phyloP scores from a whole-genome alignment of 2,888 invertebrate species.

The Heliconius aoede region DNA sequence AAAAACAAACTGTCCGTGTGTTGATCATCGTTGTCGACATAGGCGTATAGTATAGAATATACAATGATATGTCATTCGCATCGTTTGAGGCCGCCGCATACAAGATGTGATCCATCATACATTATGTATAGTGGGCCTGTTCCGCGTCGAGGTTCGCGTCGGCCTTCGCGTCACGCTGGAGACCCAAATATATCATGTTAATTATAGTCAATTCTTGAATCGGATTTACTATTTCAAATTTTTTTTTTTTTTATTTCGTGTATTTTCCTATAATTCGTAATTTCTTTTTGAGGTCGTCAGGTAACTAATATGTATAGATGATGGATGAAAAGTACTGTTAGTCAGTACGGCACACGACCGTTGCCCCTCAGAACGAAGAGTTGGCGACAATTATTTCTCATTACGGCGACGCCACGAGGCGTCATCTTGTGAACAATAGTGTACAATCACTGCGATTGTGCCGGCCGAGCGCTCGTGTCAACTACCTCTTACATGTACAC shows the following conservation, averaged over 20 bases:
- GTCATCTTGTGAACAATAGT: slow-evolving; percentile 69
- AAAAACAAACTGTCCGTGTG: slow-evolving; percentile 76
- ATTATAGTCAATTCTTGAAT: background rate
- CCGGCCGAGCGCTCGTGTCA: slow-evolving; percentile 66
- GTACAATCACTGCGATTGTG: slow-evolving; percentile 74
- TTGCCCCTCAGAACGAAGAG: too few relatives aligned
- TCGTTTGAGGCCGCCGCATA: slow-evolving; percentile 80
- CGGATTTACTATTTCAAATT: too few relatives aligned
- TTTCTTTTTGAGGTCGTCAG: slow-evolving; percentile 38
- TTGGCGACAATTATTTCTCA: slow-evolving; percentile 61
- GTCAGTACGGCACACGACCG: slow-evolving; percentile 55
- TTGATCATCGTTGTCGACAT: slow-evolving; percentile 74
- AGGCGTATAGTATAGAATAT: slow-evolving; percentile 81
- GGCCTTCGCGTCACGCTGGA: slow-evolving; percentile 58
- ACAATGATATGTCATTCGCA: slow-evolving; percentile 81
- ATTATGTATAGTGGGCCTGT: slow-evolving; percentile 70
- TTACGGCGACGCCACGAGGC: slow-evolving; percentile 54
- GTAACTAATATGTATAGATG: slow-evolving; percentile 50
- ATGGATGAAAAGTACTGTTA: slow-evolving; percentile 63
- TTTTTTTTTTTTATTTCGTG: too few relatives aligned
- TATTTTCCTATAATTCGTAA: too few relatives aligned
- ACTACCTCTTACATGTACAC: slow-evolving; percentile 73
- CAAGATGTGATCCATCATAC: slow-evolving; percentile 73
- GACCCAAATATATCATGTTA: background rate
- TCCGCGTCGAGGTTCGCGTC: slow-evolving; percentile 62